These are phyloP conservation scores for Melanotaenia pygmaea DNA, from an alignment of 2,797 vertebrate species.

Conservation along the genomic window DNA sequence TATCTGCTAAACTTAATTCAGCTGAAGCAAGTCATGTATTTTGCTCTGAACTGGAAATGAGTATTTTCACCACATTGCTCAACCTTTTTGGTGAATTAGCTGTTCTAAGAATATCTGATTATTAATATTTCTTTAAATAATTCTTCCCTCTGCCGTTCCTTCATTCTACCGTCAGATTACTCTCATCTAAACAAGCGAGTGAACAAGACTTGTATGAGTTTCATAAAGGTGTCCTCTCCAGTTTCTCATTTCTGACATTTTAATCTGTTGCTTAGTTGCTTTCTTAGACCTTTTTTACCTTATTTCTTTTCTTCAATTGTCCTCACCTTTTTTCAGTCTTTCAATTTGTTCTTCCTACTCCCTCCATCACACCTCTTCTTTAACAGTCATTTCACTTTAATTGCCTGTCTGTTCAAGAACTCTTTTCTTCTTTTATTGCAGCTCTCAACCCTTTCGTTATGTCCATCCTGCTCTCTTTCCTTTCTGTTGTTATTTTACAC, in stretches of 20 bases:
- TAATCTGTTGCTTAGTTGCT: constrained; percentile 28
- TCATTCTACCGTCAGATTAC: neutral
- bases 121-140: too few species aligned
- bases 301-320: neutral
- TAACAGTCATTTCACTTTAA: constrained; percentile 19
- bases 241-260: constrained; percentile 55
- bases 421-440: constrained; percentile 6
- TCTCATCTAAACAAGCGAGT: neutral
- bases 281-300: constrained; percentile 31
- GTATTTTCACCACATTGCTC: too few species aligned
- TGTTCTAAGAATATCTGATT: too few species aligned
- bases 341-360: neutral
- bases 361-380: constrained; percentile 3
- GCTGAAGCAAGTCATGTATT: too few species aligned
- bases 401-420: constrained; percentile 2
- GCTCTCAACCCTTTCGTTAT: neutral
- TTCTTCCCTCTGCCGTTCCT: too few species aligned
- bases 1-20: too few species aligned
- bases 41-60: too few species aligned
- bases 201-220: constrained; percentile 16
- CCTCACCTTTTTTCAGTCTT: neutral
- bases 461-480: neutral
- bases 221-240: constrained; percentile 5
- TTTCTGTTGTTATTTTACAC: constrained; percentile 54
- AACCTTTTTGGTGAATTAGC: too few species aligned